A percentile compares a stretch with the other conserved stretches of the same genome.
phyloP scores from a whole-genome alignment of 1,140 invertebrate genomes.

The Papilio xuthus region DNA sequence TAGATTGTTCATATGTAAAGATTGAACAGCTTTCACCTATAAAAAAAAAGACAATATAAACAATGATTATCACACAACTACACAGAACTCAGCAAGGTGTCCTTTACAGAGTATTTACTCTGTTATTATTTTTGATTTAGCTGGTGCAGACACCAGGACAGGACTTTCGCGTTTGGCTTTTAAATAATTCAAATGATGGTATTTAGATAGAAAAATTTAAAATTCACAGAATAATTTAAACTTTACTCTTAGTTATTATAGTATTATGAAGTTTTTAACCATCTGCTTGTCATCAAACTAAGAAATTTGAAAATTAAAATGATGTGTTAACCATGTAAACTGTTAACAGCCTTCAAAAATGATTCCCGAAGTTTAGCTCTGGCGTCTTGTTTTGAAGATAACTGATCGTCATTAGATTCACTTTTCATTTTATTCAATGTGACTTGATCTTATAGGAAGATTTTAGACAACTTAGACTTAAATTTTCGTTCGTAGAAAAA shows the following conservation, averaged over 20 bases:
- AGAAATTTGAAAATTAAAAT: neutral
- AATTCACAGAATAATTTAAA: too few relatives aligned
- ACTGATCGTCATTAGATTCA: slow-evolving; percentile 1
- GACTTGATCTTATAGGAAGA: neutral
- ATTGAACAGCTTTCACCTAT: slow-evolving; percentile 63
- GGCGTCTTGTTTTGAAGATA: slow-evolving; percentile 50
- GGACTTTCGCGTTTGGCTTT: too few relatives aligned
- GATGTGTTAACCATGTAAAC: slow-evolving; percentile 57
- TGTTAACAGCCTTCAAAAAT: slow-evolving; percentile 58
- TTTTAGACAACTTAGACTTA: neutral
- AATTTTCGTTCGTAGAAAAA: too few relatives aligned
- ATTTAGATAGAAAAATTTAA: too few relatives aligned
- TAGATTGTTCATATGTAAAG: slow-evolving; percentile 67
- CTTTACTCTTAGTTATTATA: too few relatives aligned
- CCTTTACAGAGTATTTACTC: too few relatives aligned
- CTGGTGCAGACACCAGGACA: too few relatives aligned
- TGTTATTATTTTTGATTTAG: too few relatives aligned
- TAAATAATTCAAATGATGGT: too few relatives aligned
- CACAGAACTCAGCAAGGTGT: too few relatives aligned
- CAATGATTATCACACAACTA: neutral
- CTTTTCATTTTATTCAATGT: slow-evolving; percentile 12
- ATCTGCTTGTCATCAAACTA: too few relatives aligned
- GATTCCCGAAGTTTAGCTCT: slow-evolving; percentile 59
- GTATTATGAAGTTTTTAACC: too few relatives aligned
- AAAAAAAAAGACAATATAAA: slow-evolving; percentile 42